These are phyloP conservation scores for Cepaea nemoralis DNA, from an alignment of 1,140 invertebrate genomes.

Conservation along the genomic window DNA sequence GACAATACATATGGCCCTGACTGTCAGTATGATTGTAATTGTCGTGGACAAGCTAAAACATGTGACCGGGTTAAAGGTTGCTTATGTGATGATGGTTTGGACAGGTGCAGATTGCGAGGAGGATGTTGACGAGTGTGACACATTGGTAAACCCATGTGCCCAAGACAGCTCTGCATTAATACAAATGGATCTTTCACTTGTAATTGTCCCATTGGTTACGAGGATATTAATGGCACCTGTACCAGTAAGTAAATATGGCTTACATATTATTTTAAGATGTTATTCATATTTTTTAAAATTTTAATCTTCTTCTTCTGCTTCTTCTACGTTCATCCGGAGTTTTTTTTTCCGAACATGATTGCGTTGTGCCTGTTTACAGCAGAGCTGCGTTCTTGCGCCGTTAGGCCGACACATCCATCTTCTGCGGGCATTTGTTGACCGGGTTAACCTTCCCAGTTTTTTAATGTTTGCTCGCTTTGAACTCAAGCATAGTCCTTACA, in stretches of 20 bases:
- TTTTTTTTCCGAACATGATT: too few relatives aligned
- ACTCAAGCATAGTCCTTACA: too few relatives aligned
- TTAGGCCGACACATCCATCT: too few relatives aligned
- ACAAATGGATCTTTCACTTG: conserved; percentile 83
- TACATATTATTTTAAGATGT: neutral
- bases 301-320: too few relatives aligned
- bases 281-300: neutral
- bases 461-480: too few relatives aligned
- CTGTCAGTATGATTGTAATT: conserved; percentile 37
- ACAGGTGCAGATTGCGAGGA: conserved; percentile 22
- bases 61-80: conserved; percentile 42
- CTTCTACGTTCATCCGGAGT: too few relatives aligned
- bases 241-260: conserved; percentile 25
- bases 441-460: too few relatives aligned
- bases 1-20: conserved; percentile 27
- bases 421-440: too few relatives aligned
- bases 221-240: conserved; percentile 17
- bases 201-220: conserved; percentile 34
- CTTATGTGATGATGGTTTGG: conserved; percentile 35
- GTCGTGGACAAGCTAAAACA: conserved; percentile 19
- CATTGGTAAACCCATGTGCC: conserved; percentile 70
- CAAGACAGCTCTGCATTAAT: conserved; percentile 85
- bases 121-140: conserved; percentile 41
- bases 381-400: too few relatives aligned
- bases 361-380: too few relatives aligned